Evolutionary conservation across 1,140 invertebrate genomes (phyloP).

Genomic region (Euura lappo): DNA sequence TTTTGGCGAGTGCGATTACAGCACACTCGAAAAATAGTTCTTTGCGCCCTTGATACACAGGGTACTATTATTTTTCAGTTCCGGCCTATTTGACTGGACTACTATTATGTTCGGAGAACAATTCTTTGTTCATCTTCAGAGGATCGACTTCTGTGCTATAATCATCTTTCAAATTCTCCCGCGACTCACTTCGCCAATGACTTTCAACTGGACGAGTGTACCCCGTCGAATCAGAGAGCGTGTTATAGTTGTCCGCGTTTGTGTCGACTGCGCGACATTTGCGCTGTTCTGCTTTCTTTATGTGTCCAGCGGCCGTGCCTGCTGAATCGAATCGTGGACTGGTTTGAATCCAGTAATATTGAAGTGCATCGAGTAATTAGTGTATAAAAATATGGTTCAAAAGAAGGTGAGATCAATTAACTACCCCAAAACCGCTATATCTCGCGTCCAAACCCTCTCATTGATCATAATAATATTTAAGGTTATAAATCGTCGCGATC

Average conservation of each 20-base stretch:
- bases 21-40: no score
- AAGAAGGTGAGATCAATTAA: constrained; percentile 43
- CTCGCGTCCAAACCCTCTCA: neutral
- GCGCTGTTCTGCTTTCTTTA: neutral
- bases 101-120: no score
- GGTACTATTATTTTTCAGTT: no score
- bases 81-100: no score
- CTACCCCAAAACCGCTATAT: constrained; percentile 34
- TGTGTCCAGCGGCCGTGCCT: neutral
- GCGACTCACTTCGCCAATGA: no score
- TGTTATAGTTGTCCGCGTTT: neutral
- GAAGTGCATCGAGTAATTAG: neutral
- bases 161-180: no score
- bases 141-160: no score
- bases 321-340: neutral
- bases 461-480: neutral
- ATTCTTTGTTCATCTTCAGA: no score
- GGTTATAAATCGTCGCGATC: constrained; percentile 15
- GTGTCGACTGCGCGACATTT: neutral
- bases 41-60: no score
- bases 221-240: no score
- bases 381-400: constrained; percentile 45
- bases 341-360: neutral
- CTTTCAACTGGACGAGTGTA: no score
- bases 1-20: no score